A percentile compares a stretch with the other conserved stretches of the same genome.
These are phyloP conservation scores for Nephila pilipes DNA, from an alignment of 1,140 invertebrate species.

Conservation along the genomic window DNA sequence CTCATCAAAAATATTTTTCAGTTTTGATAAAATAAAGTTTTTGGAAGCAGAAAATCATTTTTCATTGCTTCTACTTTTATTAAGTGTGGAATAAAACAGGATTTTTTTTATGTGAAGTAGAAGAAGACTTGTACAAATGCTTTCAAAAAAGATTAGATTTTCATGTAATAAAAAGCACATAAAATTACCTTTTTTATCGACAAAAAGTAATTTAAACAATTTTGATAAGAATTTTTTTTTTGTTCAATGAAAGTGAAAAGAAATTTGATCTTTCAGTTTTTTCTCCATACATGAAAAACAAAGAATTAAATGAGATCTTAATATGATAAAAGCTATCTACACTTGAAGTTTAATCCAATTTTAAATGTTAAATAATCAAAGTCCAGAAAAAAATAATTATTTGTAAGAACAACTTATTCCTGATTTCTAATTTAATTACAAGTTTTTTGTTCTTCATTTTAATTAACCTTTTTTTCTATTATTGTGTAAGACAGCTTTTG, in stretches of 20 bases:
- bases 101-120: background rate
- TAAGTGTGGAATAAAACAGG: background rate
- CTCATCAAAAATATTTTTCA: conserved; percentile 22
- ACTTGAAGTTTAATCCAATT: background rate
- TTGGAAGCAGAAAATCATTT: conserved; percentile 17
- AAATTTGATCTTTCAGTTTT: background rate
- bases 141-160: background rate
- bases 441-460: too few relatives aligned
- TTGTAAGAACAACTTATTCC: too few relatives aligned
- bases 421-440: too few relatives aligned
- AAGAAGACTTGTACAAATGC: background rate
- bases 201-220: conserved; percentile 16
- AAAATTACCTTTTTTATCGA: background rate
- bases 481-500: too few relatives aligned
- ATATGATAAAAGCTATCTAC: background rate
- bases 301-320: background rate
- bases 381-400: background rate
- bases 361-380: conserved; percentile 18
- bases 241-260: background rate
- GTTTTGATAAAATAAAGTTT: background rate
- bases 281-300: background rate
- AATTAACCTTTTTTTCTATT: too few relatives aligned
- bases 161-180: background rate
- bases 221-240: background rate
- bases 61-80: conserved; percentile 15